Evolutionary conservation across 2,888 invertebrate genomes (phyloP), one percentile per base, ranked within the genome.

Genomic region (Parnassius glacialis): DNA sequence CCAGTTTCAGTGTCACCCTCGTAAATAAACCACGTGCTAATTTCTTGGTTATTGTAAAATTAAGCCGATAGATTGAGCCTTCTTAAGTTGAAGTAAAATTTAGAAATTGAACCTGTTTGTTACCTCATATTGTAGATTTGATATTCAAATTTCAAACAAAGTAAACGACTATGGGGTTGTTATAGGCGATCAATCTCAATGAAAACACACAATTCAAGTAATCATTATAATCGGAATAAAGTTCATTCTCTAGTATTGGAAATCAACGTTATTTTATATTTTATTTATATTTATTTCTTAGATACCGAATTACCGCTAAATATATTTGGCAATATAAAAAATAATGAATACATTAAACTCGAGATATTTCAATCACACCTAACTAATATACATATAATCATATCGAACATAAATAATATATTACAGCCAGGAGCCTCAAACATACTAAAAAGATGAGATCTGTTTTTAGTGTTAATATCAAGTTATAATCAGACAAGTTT

Each of bases 261-360:
- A 85, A 87, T 79, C 82, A 86, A 88, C 84, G 82, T 84, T 81
- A 81, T 85, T 34, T 81, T 84, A 85, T 70, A 70, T 79, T 85
- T 85, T 81, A 84, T 84, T 84, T 83, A 82, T 80, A 77, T 74
- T 76, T 70, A 83, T 79, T 82, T 85, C 82, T 79, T 84, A 80
- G 79, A 85, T 81, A 84, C 82, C 80, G 74, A 83, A 83, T 84
- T 87, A 89, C 85, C 81, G 79, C 87, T 87, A 87, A 86, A 87
- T 87, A 90, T 88, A 89, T 90, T 90, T 90, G 89, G 89, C 90
- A 88, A 90, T 90, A 88, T 87, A 90, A 90, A 90, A 87, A 90
- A 89, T 89, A 90, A 88, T 85, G 82, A 83, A 85, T 87, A 89
- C 87, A 81, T 84, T 87, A 87, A 79, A 87, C 84, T 84, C 80